Percentiles rank a stretch among this genome's conserved stretches.
These are phyloP conservation scores for Drosophila melanosoma DNA, from an alignment of 2,888 invertebrate species.

Conservation along the genomic window DNA sequence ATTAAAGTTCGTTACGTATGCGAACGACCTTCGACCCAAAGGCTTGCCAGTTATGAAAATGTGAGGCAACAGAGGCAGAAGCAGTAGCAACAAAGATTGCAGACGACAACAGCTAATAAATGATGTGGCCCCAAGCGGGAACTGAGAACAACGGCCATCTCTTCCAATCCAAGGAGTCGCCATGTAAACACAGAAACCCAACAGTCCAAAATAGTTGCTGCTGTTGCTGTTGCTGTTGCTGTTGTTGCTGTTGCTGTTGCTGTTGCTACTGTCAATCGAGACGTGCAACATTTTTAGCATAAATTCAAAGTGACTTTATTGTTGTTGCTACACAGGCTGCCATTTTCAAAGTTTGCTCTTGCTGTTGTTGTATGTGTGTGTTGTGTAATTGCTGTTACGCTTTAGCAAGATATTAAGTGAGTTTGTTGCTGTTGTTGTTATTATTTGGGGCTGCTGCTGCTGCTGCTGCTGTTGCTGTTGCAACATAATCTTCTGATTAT, in stretches of 20 bases:
- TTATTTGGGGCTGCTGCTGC: slow-evolving; percentile 16
- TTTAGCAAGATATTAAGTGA: slow-evolving; percentile 73
- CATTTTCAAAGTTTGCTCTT: slow-evolving; percentile 49
- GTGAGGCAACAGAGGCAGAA: slow-evolving; percentile 12
- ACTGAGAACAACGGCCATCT: slow-evolving; percentile 26
- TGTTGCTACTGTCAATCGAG: slow-evolving; percentile 71
- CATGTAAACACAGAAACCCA: slow-evolving; percentile 10
- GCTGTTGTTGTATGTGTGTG: slow-evolving; percentile 46
- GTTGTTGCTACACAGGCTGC: slow-evolving; percentile 64
- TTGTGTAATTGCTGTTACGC: slow-evolving; percentile 68
- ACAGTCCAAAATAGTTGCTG: slow-evolving; percentile 28
- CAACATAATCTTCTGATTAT: slow-evolving; percentile 76
- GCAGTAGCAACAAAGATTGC: slow-evolving; percentile 20
- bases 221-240: slow-evolving; percentile 38
- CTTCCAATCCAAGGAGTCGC: slow-evolving; percentile 21
- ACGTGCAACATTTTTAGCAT: slow-evolving; percentile 67
- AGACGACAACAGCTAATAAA: slow-evolving; percentile 60
- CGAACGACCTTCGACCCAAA: slow-evolving; percentile 47
- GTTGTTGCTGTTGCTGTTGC: slow-evolving; percentile 42
- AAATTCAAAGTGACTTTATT: slow-evolving; percentile 54
- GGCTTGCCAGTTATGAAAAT: slow-evolving; percentile 53
- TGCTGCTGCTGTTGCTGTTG: slow-evolving; percentile 37
- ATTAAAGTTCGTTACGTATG: slow-evolving; percentile 76
- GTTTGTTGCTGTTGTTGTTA: slow-evolving; percentile 48
- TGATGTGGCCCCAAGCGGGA: slow-evolving; percentile 62